Base-by-base conservation (phyloP, 1,140 invertebrate species). In the Dolichoris vasculosae region DNA sequence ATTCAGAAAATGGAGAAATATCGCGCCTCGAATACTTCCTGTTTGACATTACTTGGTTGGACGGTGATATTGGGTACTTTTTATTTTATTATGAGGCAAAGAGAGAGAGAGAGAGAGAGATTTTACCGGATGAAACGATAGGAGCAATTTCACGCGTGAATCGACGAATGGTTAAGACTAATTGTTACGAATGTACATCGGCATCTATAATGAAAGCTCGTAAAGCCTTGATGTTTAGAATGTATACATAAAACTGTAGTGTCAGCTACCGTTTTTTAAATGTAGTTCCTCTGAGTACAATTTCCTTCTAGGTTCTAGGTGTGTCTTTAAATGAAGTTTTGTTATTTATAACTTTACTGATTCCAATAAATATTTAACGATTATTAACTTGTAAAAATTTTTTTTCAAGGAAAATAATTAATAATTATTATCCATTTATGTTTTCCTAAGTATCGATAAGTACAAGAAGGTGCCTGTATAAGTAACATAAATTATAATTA, bases 111-210 rank as follows among this genome's bases (percentile, higher is more conserved):
- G 67, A 20, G 71, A 46, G 71, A 26, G 76, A 40, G 51, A 23
- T n/a, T n/a, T n/a, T 40, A 30, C 15, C 9, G 38, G 1, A 40
- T 7, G 35, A 63, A 63, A 63, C 6, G 20, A 63, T 15, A 3
- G n/a, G 32, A 35, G 76, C 15, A 59, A 67, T 80, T 80, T 80
- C 51, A 78, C 51, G 32, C 51, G 51, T 26, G 75, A 77, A 77
- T 77, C 75, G 13, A 35, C 32, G 55, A 43, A 40, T 64, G 26
- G 26, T 13, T 35, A 17, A 7, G 55, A 63, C 30, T 78, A 59
- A 78, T 78, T 63, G 35, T 38, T 51, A n/a, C 32, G 48, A 59
- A 35, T 48, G 9, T 11, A 1, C 30, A 11, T 69, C 64, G 64
- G 64, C 71, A n/a, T 75, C 8, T 30, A 43, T 30, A 69, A 38